These are phyloP conservation scores for Drosophila sulfurigaster DNA, from an alignment of 1,140 invertebrate genomes.

Conservation along the genomic window DNA sequence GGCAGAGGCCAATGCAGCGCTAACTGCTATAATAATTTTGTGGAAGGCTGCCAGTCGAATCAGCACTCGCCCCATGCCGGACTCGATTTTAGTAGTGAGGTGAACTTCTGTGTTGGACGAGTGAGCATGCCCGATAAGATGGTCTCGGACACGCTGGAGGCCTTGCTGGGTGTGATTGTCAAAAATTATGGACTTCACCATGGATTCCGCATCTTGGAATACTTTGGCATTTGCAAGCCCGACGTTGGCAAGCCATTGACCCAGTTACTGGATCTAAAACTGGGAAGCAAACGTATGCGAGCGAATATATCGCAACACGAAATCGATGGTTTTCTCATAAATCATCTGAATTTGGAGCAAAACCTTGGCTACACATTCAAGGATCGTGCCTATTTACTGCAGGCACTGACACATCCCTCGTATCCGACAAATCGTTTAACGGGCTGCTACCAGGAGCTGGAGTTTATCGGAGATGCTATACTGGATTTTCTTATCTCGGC, in stretches of 20 bases:
- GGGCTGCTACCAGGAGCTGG: slow-evolving; percentile 96
- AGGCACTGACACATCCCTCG: slow-evolving; percentile 97
- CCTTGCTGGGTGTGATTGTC: slow-evolving; percentile 92
- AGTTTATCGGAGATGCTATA: slow-evolving; percentile 98
- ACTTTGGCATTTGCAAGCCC: slow-evolving; percentile 89
- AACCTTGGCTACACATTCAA: slow-evolving; percentile 89
- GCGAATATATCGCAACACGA: slow-evolving; percentile 65
- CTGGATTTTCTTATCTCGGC: slow-evolving; percentile 96
- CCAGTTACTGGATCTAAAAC: slow-evolving; percentile 73
- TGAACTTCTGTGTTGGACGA: slow-evolving; percentile 54
- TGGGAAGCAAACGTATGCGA: slow-evolving; percentile 77
- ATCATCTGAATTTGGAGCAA: slow-evolving; percentile 86
- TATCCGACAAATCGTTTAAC: slow-evolving; percentile 94
- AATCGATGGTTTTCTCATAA: slow-evolving; percentile 86
- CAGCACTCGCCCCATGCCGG: slow-evolving; percentile 21
- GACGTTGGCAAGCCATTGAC: slow-evolving; percentile 81
- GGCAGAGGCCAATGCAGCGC: slow-evolving; percentile 32
- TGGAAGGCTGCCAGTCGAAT: slow-evolving; percentile 52
- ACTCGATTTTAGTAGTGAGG: slow-evolving; percentile 43
- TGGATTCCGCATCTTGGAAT: slow-evolving; percentile 89
- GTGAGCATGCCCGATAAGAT: slow-evolving; percentile 64
- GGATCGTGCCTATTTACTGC: slow-evolving; percentile 88
- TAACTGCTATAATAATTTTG: slow-evolving; percentile 20
- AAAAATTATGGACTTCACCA: slow-evolving; percentile 86
- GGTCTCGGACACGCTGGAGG: slow-evolving; percentile 93